Percentiles rank a stretch among this genome's conserved stretches.
These are phyloP conservation scores for Lepus oiostolus DNA, from an alignment of 2,797 vertebrate genomes.

Conservation along the genomic window DNA sequence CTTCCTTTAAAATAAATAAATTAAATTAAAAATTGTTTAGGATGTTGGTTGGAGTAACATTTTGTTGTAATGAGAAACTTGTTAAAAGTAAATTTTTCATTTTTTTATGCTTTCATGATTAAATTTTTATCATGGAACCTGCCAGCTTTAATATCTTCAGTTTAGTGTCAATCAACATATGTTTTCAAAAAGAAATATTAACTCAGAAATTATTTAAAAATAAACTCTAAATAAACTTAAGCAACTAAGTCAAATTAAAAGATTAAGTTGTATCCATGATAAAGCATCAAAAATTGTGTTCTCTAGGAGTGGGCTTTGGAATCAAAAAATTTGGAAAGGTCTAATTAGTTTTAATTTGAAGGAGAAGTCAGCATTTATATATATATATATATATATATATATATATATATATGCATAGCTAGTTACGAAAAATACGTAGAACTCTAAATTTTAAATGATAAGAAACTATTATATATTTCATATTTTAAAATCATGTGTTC, in stretches of 20 bases:
- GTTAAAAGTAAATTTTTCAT: constrained; percentile 43
- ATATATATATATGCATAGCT: constrained; percentile 4
- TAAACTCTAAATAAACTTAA: constrained; percentile 62
- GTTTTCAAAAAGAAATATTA: constrained; percentile 64
- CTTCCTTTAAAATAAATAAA: too few relatives aligned
- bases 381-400: not conserved
- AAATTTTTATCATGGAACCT: constrained; percentile 45
- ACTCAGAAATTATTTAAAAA: constrained; percentile 63
- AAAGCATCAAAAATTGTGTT: constrained; percentile 51
- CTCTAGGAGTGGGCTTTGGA: constrained; percentile 26
- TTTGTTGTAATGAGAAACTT: constrained; percentile 52
- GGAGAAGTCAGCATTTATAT: not conserved
- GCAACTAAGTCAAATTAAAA: constrained; percentile 56
- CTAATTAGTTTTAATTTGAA: constrained; percentile 62
- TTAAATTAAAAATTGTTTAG: not conserved
- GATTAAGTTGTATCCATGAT: constrained; percentile 53
- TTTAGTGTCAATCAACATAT: constrained; percentile 50
- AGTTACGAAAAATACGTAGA: constrained; percentile 51
- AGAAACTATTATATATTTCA: constrained; percentile 26
- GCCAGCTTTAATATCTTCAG: constrained; percentile 5
- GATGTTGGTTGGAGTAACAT: not conserved
- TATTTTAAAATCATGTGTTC: constrained; percentile 14
- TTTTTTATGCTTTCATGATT: not conserved
- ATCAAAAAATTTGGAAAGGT: constrained; percentile 32
- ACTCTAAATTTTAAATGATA: not conserved